Evolutionary conservation across 2,888 invertebrate genomes (phyloP).

Genomic region (Caradrina kadenii): DNA sequence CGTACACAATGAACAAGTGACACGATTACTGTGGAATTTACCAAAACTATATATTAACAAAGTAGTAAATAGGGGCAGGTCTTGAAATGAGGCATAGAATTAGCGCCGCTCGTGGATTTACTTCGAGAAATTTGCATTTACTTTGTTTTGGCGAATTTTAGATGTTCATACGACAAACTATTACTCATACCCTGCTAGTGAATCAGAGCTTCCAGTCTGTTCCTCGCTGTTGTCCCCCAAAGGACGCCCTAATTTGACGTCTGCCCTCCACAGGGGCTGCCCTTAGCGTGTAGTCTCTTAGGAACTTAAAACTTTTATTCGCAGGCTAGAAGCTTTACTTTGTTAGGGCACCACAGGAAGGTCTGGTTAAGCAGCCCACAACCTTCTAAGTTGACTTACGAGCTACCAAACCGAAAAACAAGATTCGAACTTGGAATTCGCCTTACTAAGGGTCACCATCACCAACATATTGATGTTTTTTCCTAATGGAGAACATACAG

Average conservation of each 20-base stretch:
- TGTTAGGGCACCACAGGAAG: too few relatives aligned
- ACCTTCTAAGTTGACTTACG: not conserved
- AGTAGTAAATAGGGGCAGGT: conserved; percentile 41
- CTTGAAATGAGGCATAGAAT: conserved; percentile 3
- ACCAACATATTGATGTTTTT: not conserved
- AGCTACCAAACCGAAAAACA: too few relatives aligned
- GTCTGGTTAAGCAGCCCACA: not conserved
- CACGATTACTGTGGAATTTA: conserved; percentile 65
- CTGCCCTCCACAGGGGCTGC: not conserved
- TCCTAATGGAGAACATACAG: not conserved
- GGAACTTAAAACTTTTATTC: not conserved
- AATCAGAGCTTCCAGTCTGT: not conserved
- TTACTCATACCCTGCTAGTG: conserved; percentile 2
- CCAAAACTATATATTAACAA: conserved; percentile 58
- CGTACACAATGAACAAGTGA: conserved; percentile 68
- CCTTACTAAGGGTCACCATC: not conserved
- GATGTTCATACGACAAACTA: not conserved
- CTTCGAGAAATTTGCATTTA: conserved; percentile 13
- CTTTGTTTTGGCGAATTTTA: conserved; percentile 4
- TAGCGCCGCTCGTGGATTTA: conserved; percentile 7
- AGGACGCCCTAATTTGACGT: not conserved
- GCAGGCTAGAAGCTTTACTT: not conserved
- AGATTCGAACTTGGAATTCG: not conserved
- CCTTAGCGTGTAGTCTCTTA: too few relatives aligned
- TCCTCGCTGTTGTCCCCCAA: not conserved